Evolutionary conservation across 2,797 vertebrate genomes (phyloP).

Genomic region (Myotis daubentonii): DNA sequence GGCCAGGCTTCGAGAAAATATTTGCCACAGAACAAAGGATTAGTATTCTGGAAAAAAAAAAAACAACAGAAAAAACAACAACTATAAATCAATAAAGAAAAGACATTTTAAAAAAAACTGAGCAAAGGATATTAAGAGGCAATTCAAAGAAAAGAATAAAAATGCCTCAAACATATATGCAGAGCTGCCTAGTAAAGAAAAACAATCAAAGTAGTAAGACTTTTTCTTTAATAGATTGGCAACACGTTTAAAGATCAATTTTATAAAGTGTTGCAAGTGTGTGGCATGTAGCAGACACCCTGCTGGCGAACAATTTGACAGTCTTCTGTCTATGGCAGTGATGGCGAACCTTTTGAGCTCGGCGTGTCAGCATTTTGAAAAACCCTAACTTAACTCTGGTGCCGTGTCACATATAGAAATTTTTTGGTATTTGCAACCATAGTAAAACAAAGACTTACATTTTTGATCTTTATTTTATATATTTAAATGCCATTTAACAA

Average conservation of each 20-base stretch:
- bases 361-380: no score
- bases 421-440: no score
- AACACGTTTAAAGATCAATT: background rate
- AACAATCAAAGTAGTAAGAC: background rate
- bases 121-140: constrained; percentile 22
- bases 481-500: no score
- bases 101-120: background rate
- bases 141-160: background rate
- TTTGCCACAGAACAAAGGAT: constrained; percentile 46
- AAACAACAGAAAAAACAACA: no score
- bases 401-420: no score
- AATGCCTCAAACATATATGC: background rate
- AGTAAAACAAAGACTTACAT: no score
- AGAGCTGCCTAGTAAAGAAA: constrained; percentile 14
- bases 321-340: background rate
- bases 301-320: background rate
- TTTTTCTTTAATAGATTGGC: background rate
- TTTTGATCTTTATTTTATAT: no score
- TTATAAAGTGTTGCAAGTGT: background rate
- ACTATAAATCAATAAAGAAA: constrained; percentile 4
- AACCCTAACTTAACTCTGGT: no score
- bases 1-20: constrained; percentile 35
- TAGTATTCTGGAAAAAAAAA: constrained; percentile 26
- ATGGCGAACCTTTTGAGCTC: no score
- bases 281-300: background rate